Percentiles rank a stretch among this genome's conserved stretches.
Conservation (phyloP, 1,140 invertebrate genomes). For the Apis cerana region DNA sequence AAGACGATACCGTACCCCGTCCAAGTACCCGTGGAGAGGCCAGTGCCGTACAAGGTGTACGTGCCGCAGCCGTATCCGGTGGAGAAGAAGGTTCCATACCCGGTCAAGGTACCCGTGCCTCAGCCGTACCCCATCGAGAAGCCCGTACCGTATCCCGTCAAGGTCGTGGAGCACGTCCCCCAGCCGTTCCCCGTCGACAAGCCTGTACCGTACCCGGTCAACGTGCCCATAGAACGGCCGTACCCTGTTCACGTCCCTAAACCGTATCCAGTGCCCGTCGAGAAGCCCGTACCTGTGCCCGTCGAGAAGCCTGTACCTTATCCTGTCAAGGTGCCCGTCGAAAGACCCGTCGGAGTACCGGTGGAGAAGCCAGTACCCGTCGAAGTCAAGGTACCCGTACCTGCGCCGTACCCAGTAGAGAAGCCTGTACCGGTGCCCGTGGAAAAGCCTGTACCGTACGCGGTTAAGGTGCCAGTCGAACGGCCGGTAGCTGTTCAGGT, state of each 20-base stretch:
- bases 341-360: slow-evolving; percentile 76
- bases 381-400: slow-evolving; percentile 82
- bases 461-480: slow-evolving; percentile 87
- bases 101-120: slow-evolving; percentile 73
- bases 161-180: slow-evolving; percentile 78
- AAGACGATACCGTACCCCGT: slow-evolving; percentile 86
- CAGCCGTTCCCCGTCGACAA: slow-evolving; percentile 74
- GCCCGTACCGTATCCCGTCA: slow-evolving; percentile 76
- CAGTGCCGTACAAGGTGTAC: slow-evolving; percentile 85
- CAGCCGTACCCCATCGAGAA: slow-evolving; percentile 77
- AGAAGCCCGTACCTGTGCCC: slow-evolving; percentile 74
- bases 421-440: slow-evolving; percentile 86
- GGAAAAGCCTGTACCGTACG: slow-evolving; percentile 87
- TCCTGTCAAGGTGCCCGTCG: slow-evolving; percentile 78
- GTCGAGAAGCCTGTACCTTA: slow-evolving; percentile 76
- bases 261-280: slow-evolving; percentile 80
- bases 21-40: slow-evolving; percentile 86
- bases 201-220: slow-evolving; percentile 72
- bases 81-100: slow-evolving; percentile 75
- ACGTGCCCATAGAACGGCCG: slow-evolving; percentile 72
- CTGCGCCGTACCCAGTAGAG: slow-evolving; percentile 79
- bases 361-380: slow-evolving; percentile 83
- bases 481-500: slow-evolving; percentile 73
- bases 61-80: slow-evolving; percentile 83
- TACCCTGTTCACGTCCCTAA: slow-evolving; percentile 78